Base-by-base conservation (phyloP, 2,888 invertebrate species). In the Lochmaea capreae region DNA sequence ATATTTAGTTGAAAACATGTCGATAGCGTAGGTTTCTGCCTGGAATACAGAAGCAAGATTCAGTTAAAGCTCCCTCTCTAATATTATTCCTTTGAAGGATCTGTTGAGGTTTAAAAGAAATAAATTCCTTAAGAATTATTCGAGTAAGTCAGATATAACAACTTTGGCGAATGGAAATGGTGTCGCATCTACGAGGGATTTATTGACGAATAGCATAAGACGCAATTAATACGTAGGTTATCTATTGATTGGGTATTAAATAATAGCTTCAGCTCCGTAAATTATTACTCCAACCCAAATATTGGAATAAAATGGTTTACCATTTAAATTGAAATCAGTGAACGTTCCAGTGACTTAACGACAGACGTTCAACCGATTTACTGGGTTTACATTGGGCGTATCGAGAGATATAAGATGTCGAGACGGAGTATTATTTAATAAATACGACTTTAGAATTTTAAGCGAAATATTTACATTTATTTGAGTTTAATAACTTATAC, bases 301-400 rank as follows among this genome's bases (percentile, higher is more conserved):
- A 49, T 8, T 14, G 49, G 5, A 12, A 49, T 8, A 6, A 8
- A n/a, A 49, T 39, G 33, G 33, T n/a, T 14, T 49, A n/a, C 14
- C n/a, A 49, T 49, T 49, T 49, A 49, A 49, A 49, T n/a, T n/a
- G 49, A 9, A 49, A 49, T 49, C 49, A 49, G n/a, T 49, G n/a
- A 49, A n/a, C 49, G 14, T 49, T 49, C n/a, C n/a, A 49, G 49
- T 49, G n/a, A 49, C 14, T 49, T 49, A 14, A 49, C 8, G 49
- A 49, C 49, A 49, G n/a, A 49, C 6, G 2, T 49, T n/a, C 49
- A 49, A n/a, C n/a, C 14, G 49, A 49, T 49, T 14, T 8, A 14
- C 49, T 49, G 0, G n/a, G 43, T 43, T 43, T 43, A 43, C 43
- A 43, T 43, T 11, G 43, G 49, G 49, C n/a, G 49, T n/a, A 49